Conservation (phyloP, 1,140 invertebrate genomes). For the Cydia amplana region DNA sequence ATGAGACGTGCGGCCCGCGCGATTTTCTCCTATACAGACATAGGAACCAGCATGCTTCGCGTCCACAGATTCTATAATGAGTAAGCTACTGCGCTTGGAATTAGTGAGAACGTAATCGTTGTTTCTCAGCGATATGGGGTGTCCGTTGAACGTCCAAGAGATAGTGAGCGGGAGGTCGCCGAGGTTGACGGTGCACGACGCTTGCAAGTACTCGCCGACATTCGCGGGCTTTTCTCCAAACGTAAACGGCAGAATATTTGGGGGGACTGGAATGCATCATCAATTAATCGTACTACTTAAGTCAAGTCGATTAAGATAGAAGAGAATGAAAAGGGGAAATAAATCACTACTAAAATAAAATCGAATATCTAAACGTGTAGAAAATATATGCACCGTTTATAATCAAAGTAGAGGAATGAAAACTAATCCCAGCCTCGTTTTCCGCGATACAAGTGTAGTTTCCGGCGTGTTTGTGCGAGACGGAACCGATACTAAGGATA, state of each 20-base stretch:
- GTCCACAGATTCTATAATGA: slow-evolving; percentile 86
- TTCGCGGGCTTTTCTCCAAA: slow-evolving; percentile 85
- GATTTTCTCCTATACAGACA: slow-evolving; percentile 89
- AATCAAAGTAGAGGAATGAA: slow-evolving; percentile 75
- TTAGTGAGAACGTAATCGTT: slow-evolving; percentile 83
- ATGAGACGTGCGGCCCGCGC: slow-evolving; percentile 83
- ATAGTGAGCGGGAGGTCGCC: slow-evolving; percentile 91
- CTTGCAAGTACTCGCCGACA: slow-evolving; percentile 85
- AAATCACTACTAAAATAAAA: slow-evolving; percentile 40
- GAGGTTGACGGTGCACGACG: slow-evolving; percentile 91
- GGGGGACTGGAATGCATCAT: slow-evolving; percentile 77
- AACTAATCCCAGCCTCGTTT: slow-evolving; percentile 82
- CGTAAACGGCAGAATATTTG: slow-evolving; percentile 82
- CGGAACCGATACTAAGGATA: slow-evolving; percentile 83
- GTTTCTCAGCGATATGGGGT: slow-evolving; percentile 80
- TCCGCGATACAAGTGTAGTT: slow-evolving; percentile 84
- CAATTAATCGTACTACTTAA: slow-evolving; percentile 40
- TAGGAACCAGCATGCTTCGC: slow-evolving; percentile 88
- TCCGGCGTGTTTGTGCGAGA: slow-evolving; percentile 82
- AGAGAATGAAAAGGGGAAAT: slow-evolving; percentile 41
- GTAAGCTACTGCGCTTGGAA: slow-evolving; percentile 84
- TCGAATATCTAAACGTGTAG: not conserved
- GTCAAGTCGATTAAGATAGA: slow-evolving; percentile 43
- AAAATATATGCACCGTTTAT: slow-evolving; percentile 80
- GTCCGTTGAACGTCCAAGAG: slow-evolving; percentile 85